Base-by-base conservation (phyloP, 1,140 invertebrate species). In the Pseudachorutes palmiensis region DNA sequence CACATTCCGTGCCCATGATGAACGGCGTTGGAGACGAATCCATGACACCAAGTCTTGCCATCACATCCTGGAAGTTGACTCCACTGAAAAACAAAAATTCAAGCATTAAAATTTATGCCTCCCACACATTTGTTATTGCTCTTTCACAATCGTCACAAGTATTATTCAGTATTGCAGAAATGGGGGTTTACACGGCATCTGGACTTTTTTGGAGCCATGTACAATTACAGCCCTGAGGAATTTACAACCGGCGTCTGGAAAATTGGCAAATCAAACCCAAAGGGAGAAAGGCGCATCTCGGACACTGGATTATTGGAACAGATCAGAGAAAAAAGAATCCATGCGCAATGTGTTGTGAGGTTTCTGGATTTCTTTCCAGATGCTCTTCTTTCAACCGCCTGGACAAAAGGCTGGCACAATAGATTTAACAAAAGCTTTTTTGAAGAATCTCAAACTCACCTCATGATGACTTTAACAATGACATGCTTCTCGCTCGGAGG, bases 1-100 rank as follows among this genome's bases (percentile, higher is more conserved):
- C 86, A 77, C 89, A 91, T 77, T 94, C 91, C 74, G 90, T 90
- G 49, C 92, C 91, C 76, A 92, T 83, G 75, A 90, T 89, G 79
- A 92, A 87, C 0, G 91, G 91, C 16, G 88, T 88, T 22, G 66
- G 63, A 2, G 86, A 84, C 14, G 87, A 87, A 76, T 92, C 89
- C 69, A 92, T 87, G 29, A 87, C 85, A 1, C 91, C 91, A 79
- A 92, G 88, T 58, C 90, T 82, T 29, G 88, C 85, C 85, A 93
- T 91, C 78, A 94, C 76, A 77, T 94, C 91, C 81, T 89, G 88
- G 82, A 90, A 90, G 77, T 87, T 89, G 60, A 89, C 78, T 29
- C 87, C 88, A 75, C 88, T 89, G 83, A 51, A 83, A 80, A 75
- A 66, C 75, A 76, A 72, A n/a, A n/a, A n/a, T n/a, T 66, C 70